Evolutionary conservation across 2,797 vertebrate species (phyloP), one percentile per base, ranked within the genome.

Genomic region (Microctenopoma steveboyesi): DNA sequence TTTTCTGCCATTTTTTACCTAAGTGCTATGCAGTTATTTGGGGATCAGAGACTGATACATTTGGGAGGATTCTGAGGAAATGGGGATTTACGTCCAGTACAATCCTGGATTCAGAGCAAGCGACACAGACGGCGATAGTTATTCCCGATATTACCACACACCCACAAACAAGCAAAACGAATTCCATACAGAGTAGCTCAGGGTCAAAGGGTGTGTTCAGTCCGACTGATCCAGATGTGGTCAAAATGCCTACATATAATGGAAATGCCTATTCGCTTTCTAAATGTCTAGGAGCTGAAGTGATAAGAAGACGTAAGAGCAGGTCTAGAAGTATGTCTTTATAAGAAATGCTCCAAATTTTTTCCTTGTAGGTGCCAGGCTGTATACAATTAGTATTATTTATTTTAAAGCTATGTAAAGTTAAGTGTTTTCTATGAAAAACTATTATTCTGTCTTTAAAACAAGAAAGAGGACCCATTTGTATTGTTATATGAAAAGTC

Each of bases 1-100:
- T 93, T 43, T 83, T 88, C 40, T 93, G 93, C 52, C 91, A 93
- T 78, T 91, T 93, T 47, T 40, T 89, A 13, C 91, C 91, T 16
- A 90, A 87, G 53, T 91, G 88, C 50, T 81, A 82, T 0, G 68
- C 79, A 63, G 85, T 83, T 28, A 47, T 92, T 7, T 72, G 63
- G 28, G 73, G 71, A 16, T 59, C 73, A n/a, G 39, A 69, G 0
- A 42, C 35, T 0, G 71, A 81, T 15, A 63, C 66, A 0, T 8
- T 74, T 25, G 78, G 78, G n/a, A 40, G 0, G 0, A 78, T 82
- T 57, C 55, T 76, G 9, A 58, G 1, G 15, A 78, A 65, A 53
- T 74, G 82, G 71, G 22, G 18, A 35, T 1, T 1, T 28, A 11
- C 12, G 6, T 14, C 49, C 3, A 7, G 30, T 46, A 35, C 5